Percentiles rank a stretch among this genome's conserved stretches.
phyloP scores from a whole-genome alignment of 2,113 vertebrate genomes.

The Dasyprocta punctata region DNA sequence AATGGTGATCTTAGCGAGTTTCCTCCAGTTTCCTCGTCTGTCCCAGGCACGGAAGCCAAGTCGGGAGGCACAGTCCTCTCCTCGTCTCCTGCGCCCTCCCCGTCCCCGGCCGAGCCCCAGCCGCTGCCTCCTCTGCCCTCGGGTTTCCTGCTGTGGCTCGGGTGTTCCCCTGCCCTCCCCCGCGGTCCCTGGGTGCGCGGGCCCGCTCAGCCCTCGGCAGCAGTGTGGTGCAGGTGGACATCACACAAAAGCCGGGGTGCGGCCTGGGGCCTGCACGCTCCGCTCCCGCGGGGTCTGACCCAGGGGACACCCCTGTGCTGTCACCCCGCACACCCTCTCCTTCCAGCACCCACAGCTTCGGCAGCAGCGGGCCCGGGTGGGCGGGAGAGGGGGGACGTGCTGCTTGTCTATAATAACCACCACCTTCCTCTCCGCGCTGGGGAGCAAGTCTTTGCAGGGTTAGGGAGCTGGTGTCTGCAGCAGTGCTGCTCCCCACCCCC shows the following conservation, averaged over 20 bases:
- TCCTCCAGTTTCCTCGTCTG: background rate
- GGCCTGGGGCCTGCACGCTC: background rate
- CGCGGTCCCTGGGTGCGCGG: background rate
- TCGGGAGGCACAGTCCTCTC: background rate
- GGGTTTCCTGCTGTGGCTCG: background rate
- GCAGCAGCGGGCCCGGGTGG: constrained; percentile 53
- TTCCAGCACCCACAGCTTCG: constrained; percentile 74
- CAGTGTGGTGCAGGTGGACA: background rate
- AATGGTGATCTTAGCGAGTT: background rate
- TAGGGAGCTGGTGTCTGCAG: constrained; percentile 77
- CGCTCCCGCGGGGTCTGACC: constrained; percentile 73
- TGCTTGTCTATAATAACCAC: constrained; percentile 50
- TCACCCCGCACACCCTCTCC: constrained; percentile 7
- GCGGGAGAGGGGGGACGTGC: background rate
- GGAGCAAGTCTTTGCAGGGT: constrained; percentile 52
- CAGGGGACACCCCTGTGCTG: constrained; percentile 39
- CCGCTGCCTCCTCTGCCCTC: background rate
- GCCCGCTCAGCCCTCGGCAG: background rate
- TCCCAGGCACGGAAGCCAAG: background rate
- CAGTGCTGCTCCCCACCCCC: constrained; percentile 75
- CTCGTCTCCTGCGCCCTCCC: background rate
- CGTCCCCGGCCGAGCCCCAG: background rate
- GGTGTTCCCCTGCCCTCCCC: background rate
- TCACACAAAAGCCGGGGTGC: background rate
- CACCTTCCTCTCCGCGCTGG: background rate